Conservation (phyloP, 2,797 vertebrate genomes). For the Mus minutoides region DNA sequence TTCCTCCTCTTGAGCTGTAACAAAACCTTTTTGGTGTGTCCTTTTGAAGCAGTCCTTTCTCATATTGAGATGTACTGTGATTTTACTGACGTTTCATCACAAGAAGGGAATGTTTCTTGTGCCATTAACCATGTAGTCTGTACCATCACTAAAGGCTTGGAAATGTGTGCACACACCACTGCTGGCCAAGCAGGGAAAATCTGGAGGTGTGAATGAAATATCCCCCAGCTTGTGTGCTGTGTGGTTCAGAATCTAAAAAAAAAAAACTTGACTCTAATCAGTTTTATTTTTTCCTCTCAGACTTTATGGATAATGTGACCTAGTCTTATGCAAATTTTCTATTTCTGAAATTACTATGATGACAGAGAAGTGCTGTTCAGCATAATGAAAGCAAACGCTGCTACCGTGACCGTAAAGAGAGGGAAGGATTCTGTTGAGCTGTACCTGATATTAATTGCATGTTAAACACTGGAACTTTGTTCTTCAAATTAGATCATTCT, state of each 20-base stretch:
- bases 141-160: conserved; percentile 73
- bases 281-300: conserved; percentile 79
- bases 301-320: conserved; percentile 84
- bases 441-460: conserved; percentile 87
- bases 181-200: conserved; percentile 66
- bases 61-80: conserved; percentile 90
- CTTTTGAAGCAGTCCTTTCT: conserved; percentile 88
- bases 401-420: conserved; percentile 83
- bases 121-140: conserved; percentile 83
- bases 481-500: conserved; percentile 82
- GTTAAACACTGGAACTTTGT: conserved; percentile 87
- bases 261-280: conserved; percentile 72
- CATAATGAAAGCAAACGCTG: conserved; percentile 82
- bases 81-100: conserved; percentile 83
- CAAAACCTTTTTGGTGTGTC: conserved; percentile 85
- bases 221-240: conserved; percentile 57
- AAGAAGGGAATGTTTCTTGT: conserved; percentile 87
- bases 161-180: conserved; percentile 74
- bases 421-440: conserved; percentile 84
- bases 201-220: conserved; percentile 65
- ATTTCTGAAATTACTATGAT: conserved; percentile 85
- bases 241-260: conserved; percentile 72
- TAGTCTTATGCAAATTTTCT: conserved; percentile 90
- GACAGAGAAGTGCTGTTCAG: conserved; percentile 85
- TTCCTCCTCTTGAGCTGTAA: conserved; percentile 78